These are phyloP conservation scores for Hybos culiciformis DNA, from an alignment of 2,888 invertebrate genomes.

Conservation along the genomic window DNA sequence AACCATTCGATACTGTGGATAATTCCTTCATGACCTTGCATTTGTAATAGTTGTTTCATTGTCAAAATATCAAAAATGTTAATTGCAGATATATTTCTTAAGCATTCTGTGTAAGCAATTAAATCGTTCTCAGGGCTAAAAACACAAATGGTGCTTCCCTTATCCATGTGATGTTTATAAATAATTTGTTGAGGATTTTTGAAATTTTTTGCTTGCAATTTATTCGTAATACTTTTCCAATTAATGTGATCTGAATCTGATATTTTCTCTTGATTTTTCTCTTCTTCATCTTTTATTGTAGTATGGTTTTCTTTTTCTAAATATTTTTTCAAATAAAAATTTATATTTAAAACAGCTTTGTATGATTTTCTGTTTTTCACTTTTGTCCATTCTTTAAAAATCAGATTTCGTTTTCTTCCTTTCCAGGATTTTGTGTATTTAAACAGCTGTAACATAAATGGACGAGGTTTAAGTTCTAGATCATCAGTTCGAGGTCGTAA, in stretches of 20 bases:
- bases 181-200: neutral
- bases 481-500: neutral
- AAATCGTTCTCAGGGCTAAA: neutral
- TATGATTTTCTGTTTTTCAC: neutral
- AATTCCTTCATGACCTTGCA: slow-evolving; percentile 1
- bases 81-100: neutral
- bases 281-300: neutral
- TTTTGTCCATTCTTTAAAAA: neutral
- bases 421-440: neutral
- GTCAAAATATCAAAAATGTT: neutral
- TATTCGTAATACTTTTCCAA: neutral
- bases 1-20: neutral
- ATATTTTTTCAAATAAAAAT: neutral
- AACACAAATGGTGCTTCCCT: neutral
- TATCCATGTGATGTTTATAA: neutral
- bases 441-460: neutral
- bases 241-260: neutral
- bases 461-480: neutral
- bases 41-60: neutral
- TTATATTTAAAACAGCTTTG: neutral
- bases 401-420: neutral
- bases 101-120: neutral
- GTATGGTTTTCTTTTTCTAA: neutral
- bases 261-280: neutral
- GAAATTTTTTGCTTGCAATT: neutral